Evolutionary conservation across 1,140 invertebrate species (phyloP), one percentile per base, ranked within the genome.

Genomic region (Bombyx mandarina): DNA sequence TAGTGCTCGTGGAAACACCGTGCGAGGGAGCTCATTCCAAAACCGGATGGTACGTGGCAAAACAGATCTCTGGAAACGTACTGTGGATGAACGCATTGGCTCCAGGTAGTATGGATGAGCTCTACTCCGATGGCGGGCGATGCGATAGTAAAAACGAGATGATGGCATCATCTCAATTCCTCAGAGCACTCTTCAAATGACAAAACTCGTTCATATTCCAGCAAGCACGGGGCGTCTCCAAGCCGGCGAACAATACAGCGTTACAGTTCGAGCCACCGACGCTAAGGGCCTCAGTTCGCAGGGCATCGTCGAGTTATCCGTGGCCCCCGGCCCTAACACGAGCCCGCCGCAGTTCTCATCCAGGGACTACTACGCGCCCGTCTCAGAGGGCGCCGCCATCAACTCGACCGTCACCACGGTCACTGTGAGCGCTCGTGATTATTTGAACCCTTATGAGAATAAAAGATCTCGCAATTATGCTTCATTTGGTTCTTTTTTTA

Each of bases 241-340:
- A 70, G 94, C 95, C 0, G 96, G 95, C 0, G 95, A 97, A 72
- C 94, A 96, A 67, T 97, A 96, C 80, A 95, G 94, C 72, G 92
- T 97, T 8, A 97, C 95, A 1, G 91, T 97, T 0, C 93, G 95
- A 77, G 96, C 95, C 3, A 92, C 90, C 10, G 93, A 94, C 72
- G 89, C 90, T 6, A 92, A 91, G 35, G 93, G 93, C 3, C 89
- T 92, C 9, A 92, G 91, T 60, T 92, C 92, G 5, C 95, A 97
- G 72, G 94, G 93, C 0, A 96, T 97, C 61, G 92, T 97, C 7
- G 95, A 97, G 78, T 90, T 97, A 8, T 57, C 72, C 6, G 81
- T 88, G 0, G 77, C 84, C 0, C 84, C 95, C 0, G 95, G 95
- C 9, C 95, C 96, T 0, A 97, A 97, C 71, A 94, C 94, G 0